Conservation (phyloP, 2,888 invertebrate species). For the Eilema caniola region DNA sequence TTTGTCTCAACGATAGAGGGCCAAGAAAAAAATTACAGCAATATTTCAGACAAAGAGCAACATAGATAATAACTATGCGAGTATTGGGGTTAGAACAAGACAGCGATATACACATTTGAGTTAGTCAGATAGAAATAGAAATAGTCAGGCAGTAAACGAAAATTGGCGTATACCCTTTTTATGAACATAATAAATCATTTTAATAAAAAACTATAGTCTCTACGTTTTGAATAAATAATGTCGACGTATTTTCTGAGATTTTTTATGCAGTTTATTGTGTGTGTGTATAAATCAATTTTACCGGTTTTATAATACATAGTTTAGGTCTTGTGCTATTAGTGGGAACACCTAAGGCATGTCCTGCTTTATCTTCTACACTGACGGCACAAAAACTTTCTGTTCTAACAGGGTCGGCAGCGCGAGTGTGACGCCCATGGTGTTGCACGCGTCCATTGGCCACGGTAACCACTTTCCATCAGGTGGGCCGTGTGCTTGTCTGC, state of each 20-base stretch:
- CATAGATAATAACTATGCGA: slow-evolving; percentile 51
- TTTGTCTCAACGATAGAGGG: slow-evolving; percentile 31
- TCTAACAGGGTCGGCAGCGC: too few species aligned
- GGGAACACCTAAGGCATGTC: too few species aligned
- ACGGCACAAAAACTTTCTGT: too few species aligned
- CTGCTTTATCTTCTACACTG: too few species aligned
- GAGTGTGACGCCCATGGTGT: too few species aligned
- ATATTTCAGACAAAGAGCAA: slow-evolving; percentile 51
- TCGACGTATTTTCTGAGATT: slow-evolving; percentile 51
- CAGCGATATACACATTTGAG: slow-evolving; percentile 17
- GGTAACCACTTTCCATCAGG: too few species aligned
- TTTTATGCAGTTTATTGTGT: slow-evolving; percentile 30
- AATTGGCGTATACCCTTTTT: slow-evolving; percentile 57
- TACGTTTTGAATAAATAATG: slow-evolving; percentile 57
- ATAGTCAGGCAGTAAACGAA: slow-evolving; percentile 43
- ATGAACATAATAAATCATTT: slow-evolving; percentile 60
- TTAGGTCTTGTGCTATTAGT: too few species aligned
- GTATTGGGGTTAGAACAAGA: slow-evolving; percentile 36
- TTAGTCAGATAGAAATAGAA: slow-evolving; percentile 31
- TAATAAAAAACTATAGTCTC: slow-evolving; percentile 54
- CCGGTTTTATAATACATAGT: too few species aligned
- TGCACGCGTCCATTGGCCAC: too few species aligned
- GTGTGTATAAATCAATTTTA: slow-evolving; percentile 19
- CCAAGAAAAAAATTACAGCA: slow-evolving; percentile 51
- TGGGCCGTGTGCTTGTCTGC: too few species aligned